A percentile compares a stretch with the other conserved stretches of the same genome.
Conservation (phyloP, 2,113 vertebrate genomes). For the Atlantisia rogersi region DNA sequence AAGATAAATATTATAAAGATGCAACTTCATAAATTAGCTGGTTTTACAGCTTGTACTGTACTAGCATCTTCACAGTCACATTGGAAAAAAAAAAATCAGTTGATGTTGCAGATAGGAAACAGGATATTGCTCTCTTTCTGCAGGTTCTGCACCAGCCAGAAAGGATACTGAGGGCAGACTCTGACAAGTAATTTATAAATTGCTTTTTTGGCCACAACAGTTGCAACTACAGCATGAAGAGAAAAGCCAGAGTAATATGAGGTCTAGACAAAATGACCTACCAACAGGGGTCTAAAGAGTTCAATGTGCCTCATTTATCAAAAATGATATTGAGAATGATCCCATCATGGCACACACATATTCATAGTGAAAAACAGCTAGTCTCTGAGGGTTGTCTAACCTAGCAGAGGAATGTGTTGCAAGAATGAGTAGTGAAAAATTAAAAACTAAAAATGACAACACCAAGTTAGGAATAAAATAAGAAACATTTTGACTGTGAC, state of each 20-base stretch:
- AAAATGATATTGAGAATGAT: background rate
- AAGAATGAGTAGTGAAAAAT: background rate
- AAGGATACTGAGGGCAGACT: background rate
- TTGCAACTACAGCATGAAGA: background rate
- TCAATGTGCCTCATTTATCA: background rate
- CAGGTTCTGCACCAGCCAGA: background rate
- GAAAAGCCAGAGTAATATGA: background rate
- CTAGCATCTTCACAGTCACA: background rate
- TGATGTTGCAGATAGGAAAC: background rate
- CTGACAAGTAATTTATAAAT: background rate
- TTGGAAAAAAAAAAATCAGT: background rate
- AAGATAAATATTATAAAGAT: background rate
- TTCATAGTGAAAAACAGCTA: background rate
- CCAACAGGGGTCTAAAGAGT: background rate
- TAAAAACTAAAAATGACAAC: background rate
- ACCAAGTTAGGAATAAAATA: background rate
- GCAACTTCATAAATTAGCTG: background rate
- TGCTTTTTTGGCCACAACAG: background rate
- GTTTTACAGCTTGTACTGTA: slow-evolving; percentile 17
- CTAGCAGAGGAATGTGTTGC: background rate
- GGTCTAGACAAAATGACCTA: background rate
- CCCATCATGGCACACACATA: background rate
- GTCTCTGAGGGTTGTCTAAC: background rate
- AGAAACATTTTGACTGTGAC: background rate
- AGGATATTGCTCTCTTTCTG: background rate